Base-by-base conservation (phyloP, 2,797 vertebrate genomes). In the Malacoctenus gilli region DNA sequence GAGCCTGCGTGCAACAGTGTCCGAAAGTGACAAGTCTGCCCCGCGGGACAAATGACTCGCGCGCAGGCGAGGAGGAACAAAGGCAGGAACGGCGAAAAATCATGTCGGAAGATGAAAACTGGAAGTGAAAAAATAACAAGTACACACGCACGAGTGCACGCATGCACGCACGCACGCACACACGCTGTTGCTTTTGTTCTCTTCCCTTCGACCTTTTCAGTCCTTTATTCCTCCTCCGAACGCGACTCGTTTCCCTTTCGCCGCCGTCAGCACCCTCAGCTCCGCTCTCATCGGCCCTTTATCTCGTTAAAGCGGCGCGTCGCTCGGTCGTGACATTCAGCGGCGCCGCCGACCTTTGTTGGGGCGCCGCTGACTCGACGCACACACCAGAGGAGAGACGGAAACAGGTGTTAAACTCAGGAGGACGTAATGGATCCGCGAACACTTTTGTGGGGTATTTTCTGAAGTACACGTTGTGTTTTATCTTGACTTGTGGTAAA, bases 281-380 rank as follows among this genome's bases (percentile, higher is more conserved):
- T 1, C 38, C 10, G 15, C 68, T 81, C 75, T 72, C 63, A 72
- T 83, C 80, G 84, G 76, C 77, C 69, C 59, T 77, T 87, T 81
- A 82, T 77, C 79, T 76, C 59, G 62, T 71, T 71, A 72, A 25
- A 9, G 32, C 55, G 48, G 48, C 40, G 22, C 79, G 74, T 72
- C 79, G 80, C 67, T 73, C 16, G 59, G 25, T 59, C 3, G 32
- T 81, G 86, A 86, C 86, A 86, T 87, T 85, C 77, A 81, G 61
- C 39, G 63, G 32, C n/a, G n/a, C n/a, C n/a, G n/a, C n/a, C n/a
- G n/a, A n/a, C n/a, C n/a, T n/a, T n/a, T n/a, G n/a, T n/a, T n/a
- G n/a, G 66, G 44, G n/a, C n/a, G n/a, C 12, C 46, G 5, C 18
- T 66, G 70, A 75, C 66, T n/a, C n/a, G n/a, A n/a, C 22, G 8